A percentile compares a stretch with the other conserved stretches of the same genome.
Evolutionary conservation across 2,113 vertebrate genomes (phyloP).

Genomic region (Triplophysa dalaica): DNA sequence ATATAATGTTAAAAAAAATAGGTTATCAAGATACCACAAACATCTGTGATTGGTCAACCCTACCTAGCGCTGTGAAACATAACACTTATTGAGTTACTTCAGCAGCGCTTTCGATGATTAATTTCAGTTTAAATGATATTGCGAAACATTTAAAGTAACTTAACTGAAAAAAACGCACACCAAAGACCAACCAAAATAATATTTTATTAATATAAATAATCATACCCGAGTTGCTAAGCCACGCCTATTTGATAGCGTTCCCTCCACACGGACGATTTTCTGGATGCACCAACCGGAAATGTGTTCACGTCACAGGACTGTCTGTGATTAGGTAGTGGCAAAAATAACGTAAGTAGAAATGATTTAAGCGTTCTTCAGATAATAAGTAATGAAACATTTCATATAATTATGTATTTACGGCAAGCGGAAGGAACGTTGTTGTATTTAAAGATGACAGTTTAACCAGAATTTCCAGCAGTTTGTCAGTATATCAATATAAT

Average conservation of each 20-base stretch:
- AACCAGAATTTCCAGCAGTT: neutral
- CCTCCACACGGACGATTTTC: conserved; percentile 29
- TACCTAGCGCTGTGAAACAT: neutral
- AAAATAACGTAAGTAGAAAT: conserved; percentile 6
- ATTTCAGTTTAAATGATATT: too few species aligned
- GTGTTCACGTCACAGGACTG: neutral
- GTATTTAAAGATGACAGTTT: neutral
- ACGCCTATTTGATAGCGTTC: neutral
- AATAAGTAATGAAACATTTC: neutral
- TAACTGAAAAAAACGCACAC: neutral
- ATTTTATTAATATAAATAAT: neutral
- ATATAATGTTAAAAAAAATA: neutral
- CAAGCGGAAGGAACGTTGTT: neutral
- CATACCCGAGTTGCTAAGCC: too few species aligned
- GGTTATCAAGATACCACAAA: neutral
- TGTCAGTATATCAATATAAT: neutral
- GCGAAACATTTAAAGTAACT: neutral
- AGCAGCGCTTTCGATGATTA: too few species aligned
- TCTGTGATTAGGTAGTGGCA: neutral
- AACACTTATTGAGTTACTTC: neutral
- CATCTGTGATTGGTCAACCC: neutral
- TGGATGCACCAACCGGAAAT: conserved; percentile 28
- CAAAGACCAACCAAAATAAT: neutral
- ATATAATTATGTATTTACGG: too few species aligned
- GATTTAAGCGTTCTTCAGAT: neutral